A percentile compares a stretch with the other conserved stretches of the same genome.
Evolutionary conservation across 2,797 vertebrate species (phyloP).

Genomic region (Oreochromis grahami): DNA sequence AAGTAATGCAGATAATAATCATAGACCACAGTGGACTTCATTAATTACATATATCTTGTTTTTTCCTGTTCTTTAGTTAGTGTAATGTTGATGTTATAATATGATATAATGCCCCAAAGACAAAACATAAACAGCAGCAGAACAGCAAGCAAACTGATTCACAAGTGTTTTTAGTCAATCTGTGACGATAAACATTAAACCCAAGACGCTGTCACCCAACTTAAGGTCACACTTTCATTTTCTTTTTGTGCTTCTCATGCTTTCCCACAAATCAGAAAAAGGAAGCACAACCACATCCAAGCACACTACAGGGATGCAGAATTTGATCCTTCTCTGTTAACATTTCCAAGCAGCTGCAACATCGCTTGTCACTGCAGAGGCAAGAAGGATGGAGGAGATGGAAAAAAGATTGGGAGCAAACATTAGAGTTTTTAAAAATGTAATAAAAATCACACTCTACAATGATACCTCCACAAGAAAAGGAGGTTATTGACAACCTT

Average conservation of each 20-base stretch:
- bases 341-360: conserved; percentile 5
- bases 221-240: conserved; percentile 8
- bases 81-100: conserved; percentile 1
- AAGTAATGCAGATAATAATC: conserved; percentile 5
- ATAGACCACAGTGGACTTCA: conserved; percentile 10
- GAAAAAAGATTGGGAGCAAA: background rate
- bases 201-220: background rate
- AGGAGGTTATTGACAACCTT: background rate
- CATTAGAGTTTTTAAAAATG: background rate
- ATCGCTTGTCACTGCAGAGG: background rate
- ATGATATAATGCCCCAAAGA: background rate
- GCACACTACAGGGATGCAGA: background rate
- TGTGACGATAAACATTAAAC: conserved; percentile 22
- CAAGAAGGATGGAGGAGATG: background rate
- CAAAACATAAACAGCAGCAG: conserved; percentile 13
- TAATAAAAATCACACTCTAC: background rate
- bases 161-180: background rate
- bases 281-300: background rate
- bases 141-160: conserved; percentile 7
- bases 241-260: background rate
- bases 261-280: conserved; percentile 1
- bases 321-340: conserved; percentile 5
- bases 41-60: conserved; percentile 18
- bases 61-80: background rate
- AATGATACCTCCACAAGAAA: conserved; percentile 10